A percentile compares a stretch with the other conserved stretches of the same genome.
Evolutionary conservation across 1,140 invertebrate species (phyloP).

Genomic region (Formica selysi): DNA sequence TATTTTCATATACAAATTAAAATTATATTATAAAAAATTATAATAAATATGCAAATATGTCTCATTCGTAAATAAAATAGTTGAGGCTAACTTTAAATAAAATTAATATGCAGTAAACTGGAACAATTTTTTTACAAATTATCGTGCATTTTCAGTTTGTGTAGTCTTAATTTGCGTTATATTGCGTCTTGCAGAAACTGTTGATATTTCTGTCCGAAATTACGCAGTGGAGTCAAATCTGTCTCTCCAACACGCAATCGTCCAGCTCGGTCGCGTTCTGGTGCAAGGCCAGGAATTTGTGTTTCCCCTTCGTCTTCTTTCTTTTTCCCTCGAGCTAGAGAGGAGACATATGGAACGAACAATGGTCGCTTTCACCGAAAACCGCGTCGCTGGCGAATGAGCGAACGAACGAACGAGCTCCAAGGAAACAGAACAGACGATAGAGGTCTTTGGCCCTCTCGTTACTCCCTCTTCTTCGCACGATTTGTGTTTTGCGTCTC

Average conservation of each 20-base stretch:
- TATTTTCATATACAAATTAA: background rate
- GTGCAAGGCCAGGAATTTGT: constrained; percentile 21
- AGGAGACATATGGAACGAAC: constrained; percentile 47
- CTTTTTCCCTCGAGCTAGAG: constrained; percentile 26
- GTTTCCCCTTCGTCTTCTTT: background rate
- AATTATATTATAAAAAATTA: background rate
- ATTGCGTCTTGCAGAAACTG: background rate
- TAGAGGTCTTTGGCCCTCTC: constrained; percentile 72
- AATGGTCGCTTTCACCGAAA: constrained; percentile 74
- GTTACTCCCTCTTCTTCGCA: constrained; percentile 7
- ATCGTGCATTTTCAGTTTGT: background rate
- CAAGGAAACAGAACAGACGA: background rate
- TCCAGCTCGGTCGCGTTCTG: background rate
- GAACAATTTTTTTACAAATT: background rate
- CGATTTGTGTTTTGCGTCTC: background rate
- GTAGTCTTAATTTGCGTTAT: background rate
- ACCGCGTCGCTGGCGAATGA: constrained; percentile 45
- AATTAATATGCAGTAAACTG: background rate
- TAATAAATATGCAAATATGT: background rate
- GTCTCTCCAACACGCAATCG: background rate
- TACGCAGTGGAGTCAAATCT: background rate
- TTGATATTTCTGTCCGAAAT: constrained; percentile 4
- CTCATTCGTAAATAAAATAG: background rate
- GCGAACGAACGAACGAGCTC: background rate
- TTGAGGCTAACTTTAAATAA: background rate